Conservation (phyloP, 2,797 vertebrate genomes). For the Pseudochirops cupreus region DNA sequence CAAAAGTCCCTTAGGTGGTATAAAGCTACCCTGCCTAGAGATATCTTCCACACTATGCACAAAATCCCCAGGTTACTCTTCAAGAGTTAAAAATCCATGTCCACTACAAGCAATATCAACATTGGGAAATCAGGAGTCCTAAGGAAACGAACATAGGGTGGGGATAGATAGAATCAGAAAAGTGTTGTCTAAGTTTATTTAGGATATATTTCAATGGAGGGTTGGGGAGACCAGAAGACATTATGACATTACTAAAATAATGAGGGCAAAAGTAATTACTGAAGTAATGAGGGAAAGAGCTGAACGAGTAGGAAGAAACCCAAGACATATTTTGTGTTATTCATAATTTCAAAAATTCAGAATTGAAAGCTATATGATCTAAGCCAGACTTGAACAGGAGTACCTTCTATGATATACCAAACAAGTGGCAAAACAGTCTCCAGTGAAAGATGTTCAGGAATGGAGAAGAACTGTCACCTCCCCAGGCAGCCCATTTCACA, state of each 20-base stretch:
- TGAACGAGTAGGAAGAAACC: background rate
- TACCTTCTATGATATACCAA: background rate
- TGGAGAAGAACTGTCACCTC: background rate
- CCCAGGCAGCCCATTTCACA: background rate
- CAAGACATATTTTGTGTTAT: background rate
- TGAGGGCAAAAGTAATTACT: background rate
- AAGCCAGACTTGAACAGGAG: background rate
- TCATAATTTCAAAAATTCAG: background rate
- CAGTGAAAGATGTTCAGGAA: background rate
- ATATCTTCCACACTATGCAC: background rate
- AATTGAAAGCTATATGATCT: background rate
- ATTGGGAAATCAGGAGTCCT: background rate
- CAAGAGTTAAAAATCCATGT: constrained; percentile 52
- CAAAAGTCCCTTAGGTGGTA: background rate
- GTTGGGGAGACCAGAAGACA: background rate
- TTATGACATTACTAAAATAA: background rate
- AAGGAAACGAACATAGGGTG: background rate
- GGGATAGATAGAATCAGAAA: background rate
- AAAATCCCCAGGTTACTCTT: background rate
- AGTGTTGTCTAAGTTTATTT: background rate
- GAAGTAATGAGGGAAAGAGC: background rate
- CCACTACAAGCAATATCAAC: background rate
- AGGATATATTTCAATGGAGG: background rate
- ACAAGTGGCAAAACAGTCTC: background rate
- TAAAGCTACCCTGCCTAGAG: background rate